Base-by-base conservation (phyloP, 2,888 invertebrate genomes). In the Chironomus riparius region DNA sequence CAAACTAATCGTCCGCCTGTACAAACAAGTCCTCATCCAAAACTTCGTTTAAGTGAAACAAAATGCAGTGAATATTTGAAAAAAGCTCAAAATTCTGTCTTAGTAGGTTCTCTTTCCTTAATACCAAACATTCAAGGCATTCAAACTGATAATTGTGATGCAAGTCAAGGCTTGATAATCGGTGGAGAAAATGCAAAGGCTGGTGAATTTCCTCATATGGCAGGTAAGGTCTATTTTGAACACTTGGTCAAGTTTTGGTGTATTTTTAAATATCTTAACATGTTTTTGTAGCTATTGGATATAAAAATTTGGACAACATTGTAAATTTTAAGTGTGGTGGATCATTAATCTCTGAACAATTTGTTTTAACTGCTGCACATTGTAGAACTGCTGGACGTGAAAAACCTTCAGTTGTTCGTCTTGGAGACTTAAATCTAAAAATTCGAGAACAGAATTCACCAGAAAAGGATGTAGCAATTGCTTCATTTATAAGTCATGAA, bases 291-390 rank as follows among this genome's bases (percentile, higher is more conserved):
- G 84, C 83, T 10, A 65, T 83, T 68, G 83, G 83, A 18, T 83
- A 83, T 83, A 38, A 38, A 38, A 81, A 80, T 69, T 70, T 70
- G 2, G 68, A 76, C 13, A 78, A 78, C 1, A 78, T 79, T 21
- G 79, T 82, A 4, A 81, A 81, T 77, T 83, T 82, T 81, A 81
- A 81, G 12, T 83, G 84, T 77, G 84, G 82, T 3, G 82, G 82
- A 0, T 83, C 86, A 0, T 80, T 88, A 50, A 83, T 88, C 47
- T 86, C 85, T 76, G 84, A 85, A n/a, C 79, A 82, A n/a, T 87
- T 85, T 81, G 81, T 88, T 13, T 81, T 88, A 2, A 87, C 88
- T 1, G 88, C 88, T 6, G 88, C 87, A 10, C 88, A 88, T 79
- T 88, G 88, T 78, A 80, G 81, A 70, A 70, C 80, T 80, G 76